Evolutionary conservation across 2,888 invertebrate genomes (phyloP), one percentile per base, ranked within the genome.

Genomic region (Lymantria monacha): DNA sequence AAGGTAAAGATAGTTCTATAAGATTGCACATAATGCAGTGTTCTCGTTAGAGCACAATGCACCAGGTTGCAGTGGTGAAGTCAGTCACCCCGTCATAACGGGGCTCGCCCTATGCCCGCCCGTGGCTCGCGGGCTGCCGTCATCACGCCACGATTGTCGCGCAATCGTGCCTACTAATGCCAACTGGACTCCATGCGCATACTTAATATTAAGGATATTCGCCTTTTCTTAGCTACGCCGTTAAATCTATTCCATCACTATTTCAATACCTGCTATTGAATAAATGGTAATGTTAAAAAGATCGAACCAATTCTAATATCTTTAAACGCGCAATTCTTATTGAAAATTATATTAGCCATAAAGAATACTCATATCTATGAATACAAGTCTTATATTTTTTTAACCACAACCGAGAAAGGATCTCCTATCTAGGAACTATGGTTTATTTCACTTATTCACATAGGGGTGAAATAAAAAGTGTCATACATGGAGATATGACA

Each of bases 41-140:
- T 87, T 87, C 90, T 87, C 86, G 85, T 89, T 90, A 87, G 85
- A 87, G 89, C 90, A 88, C 90, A 89, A 89, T 91, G 90, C 90
- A 88, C 90, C 90, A 88, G 87, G 87, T 82, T 87, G 86, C 87
- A 86, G 79, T 83, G 84, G 74, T 80, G 73, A 78, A 85, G 90
- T 90, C 90, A 90, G 81, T 90, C 89, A 90, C 90, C 90, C 82
- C 89, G 81, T 77, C 80, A 82, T 89, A 89, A 90, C 89, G 89
- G 90, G 85, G 81, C 83, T 85, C 83, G 89, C 87, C 89, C 89
- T 89, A 85, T 81, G 86, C 76, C 84, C 79, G 81, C 72, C 64
- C 66, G 60, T 65, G 61, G 70, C 73, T 63, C 72, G 74, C 73
- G 70, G 60, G 70, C 76, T 79, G 81, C 81, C 85, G 83, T 85